Conservation (phyloP, 2,113 vertebrate genomes). For the Hylia prasina region DNA sequence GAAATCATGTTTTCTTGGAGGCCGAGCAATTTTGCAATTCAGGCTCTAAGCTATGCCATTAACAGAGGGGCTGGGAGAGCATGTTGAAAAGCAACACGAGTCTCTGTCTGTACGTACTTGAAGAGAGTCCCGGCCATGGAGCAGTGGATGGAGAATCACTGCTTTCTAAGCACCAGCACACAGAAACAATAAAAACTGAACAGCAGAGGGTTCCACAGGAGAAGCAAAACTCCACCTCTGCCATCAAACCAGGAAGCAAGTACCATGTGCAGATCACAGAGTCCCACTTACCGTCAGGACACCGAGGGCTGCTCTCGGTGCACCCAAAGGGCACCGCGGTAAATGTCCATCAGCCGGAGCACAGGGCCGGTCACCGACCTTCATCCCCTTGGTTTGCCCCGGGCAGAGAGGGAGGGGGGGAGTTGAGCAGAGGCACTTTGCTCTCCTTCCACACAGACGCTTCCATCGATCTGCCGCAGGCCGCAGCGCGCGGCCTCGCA, state of each 20-base stretch:
- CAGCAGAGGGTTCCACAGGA: not conserved
- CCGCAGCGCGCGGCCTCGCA: rapidly evolving
- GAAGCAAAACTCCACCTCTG: not conserved
- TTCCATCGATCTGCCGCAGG: not conserved
- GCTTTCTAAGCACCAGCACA: not conserved
- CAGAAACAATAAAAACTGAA: not conserved
- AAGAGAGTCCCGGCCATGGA: not conserved
- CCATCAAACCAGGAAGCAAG: not conserved
- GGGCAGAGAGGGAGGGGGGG: not conserved
- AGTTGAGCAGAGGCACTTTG: not conserved
- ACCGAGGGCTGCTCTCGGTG: rapidly evolving
- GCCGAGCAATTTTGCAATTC: not conserved
- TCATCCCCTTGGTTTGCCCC: not conserved
- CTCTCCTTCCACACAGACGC: not conserved
- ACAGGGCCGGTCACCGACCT: not conserved
- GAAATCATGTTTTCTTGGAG: not conserved
- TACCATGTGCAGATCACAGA: rapidly evolving
- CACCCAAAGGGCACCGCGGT: rapidly evolving
- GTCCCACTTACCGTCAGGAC: not conserved
- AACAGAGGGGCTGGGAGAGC: not conserved
- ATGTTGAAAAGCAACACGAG: not conserved
- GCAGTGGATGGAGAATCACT: not conserved
- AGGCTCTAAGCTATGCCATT: not conserved
- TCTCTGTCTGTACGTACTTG: not conserved
- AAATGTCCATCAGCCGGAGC: not conserved